Evolutionary conservation across 2,888 invertebrate genomes (phyloP), one percentile per base, ranked within the genome.

Genomic region (Philonicus albiceps): DNA sequence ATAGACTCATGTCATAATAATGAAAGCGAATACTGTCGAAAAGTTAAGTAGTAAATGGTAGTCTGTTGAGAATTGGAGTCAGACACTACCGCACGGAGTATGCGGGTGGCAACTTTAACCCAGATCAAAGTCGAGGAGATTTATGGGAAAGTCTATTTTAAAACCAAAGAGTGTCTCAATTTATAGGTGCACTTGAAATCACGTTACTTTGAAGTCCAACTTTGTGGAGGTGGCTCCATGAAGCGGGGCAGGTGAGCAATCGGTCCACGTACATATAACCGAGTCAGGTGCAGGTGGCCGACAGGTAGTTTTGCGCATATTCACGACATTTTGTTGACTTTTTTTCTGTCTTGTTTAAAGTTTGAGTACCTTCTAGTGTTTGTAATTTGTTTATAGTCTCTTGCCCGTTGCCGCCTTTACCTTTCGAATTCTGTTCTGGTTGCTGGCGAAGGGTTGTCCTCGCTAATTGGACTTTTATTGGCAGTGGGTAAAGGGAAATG

Each of bases 161-260:
- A 64, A 64, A 64, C 27, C 64, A 30, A 81, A 81, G 55, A 81
- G 64, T n/a, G n/a, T 37, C 64, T 55, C 81, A 34, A 83, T 83
- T 83, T 8, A 11, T 72, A 27, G 86, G 53, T 86, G 37, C 76
- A 55, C 55, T 86, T 84, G 78, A 72, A 84, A 73, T 40, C 74
- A 78, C 85, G 87, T 53, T 85, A 22, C 49, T 16, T 2, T 13
- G 81, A 37, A 83, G 64, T 64, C 11, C 81, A 1, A 64, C 55
- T 34, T 83, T 27, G 64, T 11, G 55, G 80, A 31, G 53, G 53
- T 34, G 22, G 22, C 53, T 31, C 8, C 16, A 83, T 83, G 64
- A 34, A 83, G 31, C 37, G n/a, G 30, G 31, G 53, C 81, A n/a
- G 31, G 76, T 49, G 30, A 31, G 43, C 19, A 49, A 22, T 40